Conservation (phyloP, 1,140 invertebrate species). For the Charaxes varanes region DNA sequence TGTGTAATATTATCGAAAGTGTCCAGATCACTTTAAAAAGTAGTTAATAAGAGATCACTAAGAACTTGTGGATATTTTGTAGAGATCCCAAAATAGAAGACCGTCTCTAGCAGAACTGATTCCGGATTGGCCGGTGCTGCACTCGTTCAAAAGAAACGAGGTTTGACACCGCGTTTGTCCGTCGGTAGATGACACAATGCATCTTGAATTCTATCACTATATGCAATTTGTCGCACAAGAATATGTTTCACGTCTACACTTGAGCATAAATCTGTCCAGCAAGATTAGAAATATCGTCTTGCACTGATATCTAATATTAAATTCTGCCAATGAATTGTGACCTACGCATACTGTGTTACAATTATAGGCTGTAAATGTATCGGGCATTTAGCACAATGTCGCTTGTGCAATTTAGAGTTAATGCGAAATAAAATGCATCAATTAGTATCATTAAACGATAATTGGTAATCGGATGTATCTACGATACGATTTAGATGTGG, state of each 20-base stretch:
- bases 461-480: no score
- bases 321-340: conserved; percentile 11
- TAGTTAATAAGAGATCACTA: conserved; percentile 28
- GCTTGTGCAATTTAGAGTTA: no score
- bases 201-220: conserved; percentile 56
- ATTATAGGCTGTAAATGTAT: conserved; percentile 4
- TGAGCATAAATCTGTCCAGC: conserved; percentile 32
- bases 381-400: conserved; percentile 6
- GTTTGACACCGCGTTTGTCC: conserved; percentile 75
- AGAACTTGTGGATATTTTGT: conserved; percentile 64
- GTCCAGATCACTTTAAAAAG: conserved; percentile 10
- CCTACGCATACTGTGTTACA: conserved; percentile 11
- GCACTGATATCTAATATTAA: conserved; percentile 35
- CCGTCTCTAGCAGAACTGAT: conserved; percentile 95
- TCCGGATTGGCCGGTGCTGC: conserved; percentile 95
- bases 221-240: conserved; percentile 54
- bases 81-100: conserved; percentile 78
- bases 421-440: conserved; percentile 3
- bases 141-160: conserved; percentile 87
- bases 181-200: conserved; percentile 57
- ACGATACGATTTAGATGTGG: no score
- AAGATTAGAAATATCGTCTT: conserved; percentile 32
- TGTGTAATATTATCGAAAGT: not conserved
- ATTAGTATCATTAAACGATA: no score
- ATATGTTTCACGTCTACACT: conserved; percentile 39